Conservation (phyloP, 1,140 invertebrate genomes). For the Heliothis virescens region DNA sequence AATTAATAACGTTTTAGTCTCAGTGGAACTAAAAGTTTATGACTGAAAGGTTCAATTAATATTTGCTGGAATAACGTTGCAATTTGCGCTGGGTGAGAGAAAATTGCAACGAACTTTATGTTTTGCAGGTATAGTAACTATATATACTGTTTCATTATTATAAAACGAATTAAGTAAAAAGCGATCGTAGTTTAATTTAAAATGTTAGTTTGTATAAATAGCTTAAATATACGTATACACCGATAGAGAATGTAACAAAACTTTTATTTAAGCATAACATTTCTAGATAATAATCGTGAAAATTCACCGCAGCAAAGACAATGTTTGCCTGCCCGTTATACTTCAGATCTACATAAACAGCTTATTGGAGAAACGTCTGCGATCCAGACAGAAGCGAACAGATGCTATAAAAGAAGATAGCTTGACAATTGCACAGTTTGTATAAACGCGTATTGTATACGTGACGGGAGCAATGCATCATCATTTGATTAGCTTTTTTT, state of each 20-base stretch:
- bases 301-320: constrained; percentile 15
- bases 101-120: neutral
- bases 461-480: no score
- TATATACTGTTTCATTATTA: neutral
- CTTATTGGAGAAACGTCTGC: constrained; percentile 17
- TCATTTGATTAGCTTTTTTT: no score
- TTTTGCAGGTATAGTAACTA: neutral
- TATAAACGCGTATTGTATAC: neutral
- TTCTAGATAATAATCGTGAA: neutral
- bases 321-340: constrained; percentile 9
- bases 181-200: no score
- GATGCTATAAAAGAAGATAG: neutral
- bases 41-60: constrained; percentile 3
- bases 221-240: no score
- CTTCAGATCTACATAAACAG: constrained; percentile 13
- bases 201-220: no score
- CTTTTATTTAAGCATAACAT: neutral
- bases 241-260: no score
- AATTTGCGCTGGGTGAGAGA: neutral
- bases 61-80: constrained; percentile 1
- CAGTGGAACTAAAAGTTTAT: constrained; percentile 20
- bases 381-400: neutral
- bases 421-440: neutral
- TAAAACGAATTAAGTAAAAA: no score
- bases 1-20: neutral